A percentile compares a stretch with the other conserved stretches of the same genome.
phyloP scores from a whole-genome alignment of 2,113 vertebrate species.

The Microtus richardsoni region DNA sequence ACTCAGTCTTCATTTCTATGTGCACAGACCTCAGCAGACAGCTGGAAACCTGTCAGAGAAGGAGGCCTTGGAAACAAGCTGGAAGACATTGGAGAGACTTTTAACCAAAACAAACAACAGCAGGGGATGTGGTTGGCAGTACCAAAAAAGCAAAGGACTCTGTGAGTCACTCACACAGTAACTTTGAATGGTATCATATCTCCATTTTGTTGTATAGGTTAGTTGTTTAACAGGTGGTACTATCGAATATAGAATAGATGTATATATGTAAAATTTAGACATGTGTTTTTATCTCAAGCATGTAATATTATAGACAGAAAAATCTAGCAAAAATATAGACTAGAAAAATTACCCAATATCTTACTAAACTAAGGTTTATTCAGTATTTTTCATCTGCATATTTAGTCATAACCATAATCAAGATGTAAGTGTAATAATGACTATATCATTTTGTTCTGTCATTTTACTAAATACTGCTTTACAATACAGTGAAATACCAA shows the following conservation, averaged over 20 bases:
- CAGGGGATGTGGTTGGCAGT: conserved; percentile 67
- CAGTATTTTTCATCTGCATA: background rate
- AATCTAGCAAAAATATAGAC: background rate
- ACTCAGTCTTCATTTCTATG: conserved; percentile 45
- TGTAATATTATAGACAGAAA: conserved; percentile 9
- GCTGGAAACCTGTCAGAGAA: conserved; percentile 69
- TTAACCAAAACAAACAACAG: conserved; percentile 71
- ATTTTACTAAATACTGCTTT: conserved; percentile 33
- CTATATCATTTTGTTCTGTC: conserved; percentile 16
- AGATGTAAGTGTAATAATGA: background rate
- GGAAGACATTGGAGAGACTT: conserved; percentile 69
- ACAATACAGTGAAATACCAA: conserved; percentile 1
- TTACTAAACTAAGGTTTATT: conserved; percentile 47
- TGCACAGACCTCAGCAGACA: conserved; percentile 65
- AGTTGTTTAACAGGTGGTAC: conserved; percentile 18
- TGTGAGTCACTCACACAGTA: conserved; percentile 66
- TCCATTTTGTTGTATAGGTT: conserved; percentile 64
- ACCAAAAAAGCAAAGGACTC: conserved; percentile 61
- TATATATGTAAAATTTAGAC: background rate
- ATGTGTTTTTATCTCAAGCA: background rate
- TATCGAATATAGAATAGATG: background rate
- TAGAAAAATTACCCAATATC: background rate
- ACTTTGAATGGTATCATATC: conserved; percentile 65
- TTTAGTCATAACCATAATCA: conserved; percentile 30
- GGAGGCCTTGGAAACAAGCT: conserved; percentile 67